Conservation (phyloP, 2,888 invertebrate genomes). For the Thyatira batis region DNA sequence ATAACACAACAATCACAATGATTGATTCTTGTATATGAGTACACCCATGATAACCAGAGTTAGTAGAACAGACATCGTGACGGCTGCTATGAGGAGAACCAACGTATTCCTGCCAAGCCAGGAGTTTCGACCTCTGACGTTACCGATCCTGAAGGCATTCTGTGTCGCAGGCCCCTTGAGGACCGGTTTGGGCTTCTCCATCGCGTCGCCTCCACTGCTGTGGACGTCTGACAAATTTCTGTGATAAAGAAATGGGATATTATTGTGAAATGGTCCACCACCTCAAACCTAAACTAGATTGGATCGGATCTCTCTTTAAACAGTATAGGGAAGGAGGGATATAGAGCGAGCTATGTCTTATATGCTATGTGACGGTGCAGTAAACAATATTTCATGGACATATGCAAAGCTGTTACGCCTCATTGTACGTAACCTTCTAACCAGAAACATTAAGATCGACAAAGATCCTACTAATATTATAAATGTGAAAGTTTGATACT, state of each 20-base stretch:
- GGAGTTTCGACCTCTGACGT: slow-evolving; percentile 8
- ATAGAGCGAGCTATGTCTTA: too few relatives aligned
- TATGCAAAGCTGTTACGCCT: too few relatives aligned
- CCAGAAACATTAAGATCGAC: too few relatives aligned
- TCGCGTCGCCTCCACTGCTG: background rate
- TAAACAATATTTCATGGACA: too few relatives aligned
- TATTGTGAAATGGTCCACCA: too few relatives aligned
- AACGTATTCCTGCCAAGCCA: slow-evolving; percentile 12
- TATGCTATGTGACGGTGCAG: too few relatives aligned
- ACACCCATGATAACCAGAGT: background rate
- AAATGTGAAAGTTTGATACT: too few relatives aligned
- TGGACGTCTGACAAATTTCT: background rate
- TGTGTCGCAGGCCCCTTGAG: background rate
- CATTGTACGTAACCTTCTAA: too few relatives aligned
- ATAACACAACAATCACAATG: background rate
- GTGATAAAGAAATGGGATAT: background rate
- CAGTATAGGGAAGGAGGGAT: too few relatives aligned
- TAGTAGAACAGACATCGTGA: background rate
- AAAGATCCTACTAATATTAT: too few relatives aligned
- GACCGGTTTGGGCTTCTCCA: background rate
- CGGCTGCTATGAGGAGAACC: background rate
- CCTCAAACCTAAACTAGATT: too few relatives aligned
- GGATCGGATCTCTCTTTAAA: too few relatives aligned
- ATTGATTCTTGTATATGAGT: background rate
- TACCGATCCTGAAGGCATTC: background rate